phyloP scores from a whole-genome alignment of 2,888 invertebrate genomes.

The Clusia tigrina region DNA sequence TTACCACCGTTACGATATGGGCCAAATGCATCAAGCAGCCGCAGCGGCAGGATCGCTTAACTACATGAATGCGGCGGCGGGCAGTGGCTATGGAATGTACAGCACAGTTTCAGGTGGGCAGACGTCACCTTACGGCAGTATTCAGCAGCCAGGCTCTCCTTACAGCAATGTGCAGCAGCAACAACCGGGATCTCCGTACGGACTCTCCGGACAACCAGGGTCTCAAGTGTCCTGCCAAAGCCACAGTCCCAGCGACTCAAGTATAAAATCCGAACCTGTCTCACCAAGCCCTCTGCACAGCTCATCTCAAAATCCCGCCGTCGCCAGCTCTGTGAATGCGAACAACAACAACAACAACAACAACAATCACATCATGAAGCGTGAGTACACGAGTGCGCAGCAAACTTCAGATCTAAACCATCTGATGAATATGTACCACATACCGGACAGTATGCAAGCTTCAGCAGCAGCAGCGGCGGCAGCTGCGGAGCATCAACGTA shows the following conservation, averaged over 20 bases:
- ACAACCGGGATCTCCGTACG: slow-evolving; percentile 70
- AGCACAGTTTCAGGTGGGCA: slow-evolving; percentile 73
- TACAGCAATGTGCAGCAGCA: slow-evolving; percentile 65
- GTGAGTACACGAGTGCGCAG: slow-evolving; percentile 71
- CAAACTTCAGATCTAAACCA: slow-evolving; percentile 70
- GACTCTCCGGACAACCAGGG: slow-evolving; percentile 68
- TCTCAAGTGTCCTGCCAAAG: slow-evolving; percentile 74
- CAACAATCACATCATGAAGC: slow-evolving; percentile 69
- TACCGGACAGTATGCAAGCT: slow-evolving; percentile 71
- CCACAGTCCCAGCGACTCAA: slow-evolving; percentile 86
- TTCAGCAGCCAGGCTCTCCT: slow-evolving; percentile 75
- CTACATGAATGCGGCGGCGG: slow-evolving; percentile 76
- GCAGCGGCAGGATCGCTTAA: slow-evolving; percentile 66
- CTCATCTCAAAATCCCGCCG: slow-evolving; percentile 41
- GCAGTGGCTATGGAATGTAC: slow-evolving; percentile 77
- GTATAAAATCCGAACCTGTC: slow-evolving; percentile 88
- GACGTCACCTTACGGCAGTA: slow-evolving; percentile 76
- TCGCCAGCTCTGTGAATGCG: slow-evolving; percentile 56
- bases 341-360: slow-evolving; percentile 66
- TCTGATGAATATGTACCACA: slow-evolving; percentile 74
- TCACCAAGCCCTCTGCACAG: slow-evolving; percentile 73
- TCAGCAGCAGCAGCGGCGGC: slow-evolving; percentile 65
- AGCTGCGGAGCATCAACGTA: slow-evolving; percentile 58
- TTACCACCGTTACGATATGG: slow-evolving; percentile 89
- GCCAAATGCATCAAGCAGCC: slow-evolving; percentile 77